Percentiles rank a stretch among this genome's conserved stretches.
Conservation (phyloP, 2,113 vertebrate genomes). For the Corythornis madagascariensis region DNA sequence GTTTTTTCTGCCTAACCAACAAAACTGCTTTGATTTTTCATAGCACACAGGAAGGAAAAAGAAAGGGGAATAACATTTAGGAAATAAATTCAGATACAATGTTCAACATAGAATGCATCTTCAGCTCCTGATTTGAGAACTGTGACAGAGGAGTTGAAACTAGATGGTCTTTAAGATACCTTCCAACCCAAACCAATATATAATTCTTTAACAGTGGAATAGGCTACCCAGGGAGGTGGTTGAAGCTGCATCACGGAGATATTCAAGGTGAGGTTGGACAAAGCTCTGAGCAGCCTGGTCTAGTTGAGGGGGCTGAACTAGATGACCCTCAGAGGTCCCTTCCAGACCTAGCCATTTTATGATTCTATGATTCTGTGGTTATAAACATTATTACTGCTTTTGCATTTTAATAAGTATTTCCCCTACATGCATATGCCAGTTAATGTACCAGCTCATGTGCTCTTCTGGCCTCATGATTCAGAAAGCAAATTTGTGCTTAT, state of each 20-base stretch:
- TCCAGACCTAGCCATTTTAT: neutral
- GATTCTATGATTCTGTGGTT: neutral
- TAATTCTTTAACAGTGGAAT: too few relatives aligned
- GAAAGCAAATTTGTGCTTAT: neutral
- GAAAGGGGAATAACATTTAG: neutral
- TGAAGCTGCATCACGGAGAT: too few relatives aligned
- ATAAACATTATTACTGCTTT: neutral
- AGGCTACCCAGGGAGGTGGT: too few relatives aligned
- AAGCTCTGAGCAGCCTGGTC: too few relatives aligned
- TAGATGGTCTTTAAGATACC: too few relatives aligned
- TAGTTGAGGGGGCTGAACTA: neutral
- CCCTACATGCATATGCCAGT: neutral
- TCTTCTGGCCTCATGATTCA: neutral
- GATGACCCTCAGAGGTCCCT: too few relatives aligned
- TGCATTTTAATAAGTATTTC: neutral
- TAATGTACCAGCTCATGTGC: neutral
- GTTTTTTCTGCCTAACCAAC: neutral
- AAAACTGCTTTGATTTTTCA: neutral
- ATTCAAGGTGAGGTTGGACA: too few relatives aligned
- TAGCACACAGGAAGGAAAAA: neutral
- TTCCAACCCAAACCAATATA: too few relatives aligned
- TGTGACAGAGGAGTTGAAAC: neutral
- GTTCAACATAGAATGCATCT: neutral
- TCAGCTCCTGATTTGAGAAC: neutral
- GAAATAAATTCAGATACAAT: neutral